Evolutionary conservation across 2,888 invertebrate genomes (phyloP).

Genomic region (Drosophila infuscata): DNA sequence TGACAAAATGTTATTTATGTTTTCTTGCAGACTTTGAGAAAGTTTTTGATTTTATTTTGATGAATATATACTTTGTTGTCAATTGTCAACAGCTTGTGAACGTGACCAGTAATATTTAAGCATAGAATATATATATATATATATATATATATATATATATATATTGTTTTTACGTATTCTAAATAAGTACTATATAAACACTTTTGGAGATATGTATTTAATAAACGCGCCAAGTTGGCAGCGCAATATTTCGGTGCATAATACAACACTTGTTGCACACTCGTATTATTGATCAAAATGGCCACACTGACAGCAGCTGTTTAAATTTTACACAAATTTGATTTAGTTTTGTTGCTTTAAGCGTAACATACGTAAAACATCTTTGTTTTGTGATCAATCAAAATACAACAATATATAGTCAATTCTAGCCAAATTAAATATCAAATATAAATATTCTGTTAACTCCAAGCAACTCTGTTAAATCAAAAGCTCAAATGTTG

Average conservation of each 20-base stretch:
- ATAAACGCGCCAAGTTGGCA: conserved; percentile 32
- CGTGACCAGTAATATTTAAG: not conserved
- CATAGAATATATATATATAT: not conserved
- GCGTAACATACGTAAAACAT: not conserved
- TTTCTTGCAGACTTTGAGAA: conserved; percentile 12
- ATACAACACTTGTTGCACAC: conserved; percentile 35
- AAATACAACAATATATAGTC: not conserved
- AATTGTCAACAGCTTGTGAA: conserved; percentile 1
- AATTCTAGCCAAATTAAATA: not conserved
- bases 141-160: not conserved
- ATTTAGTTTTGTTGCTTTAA: not conserved
- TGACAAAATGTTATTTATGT: conserved; percentile 38
- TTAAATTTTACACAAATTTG: conserved; percentile 19
- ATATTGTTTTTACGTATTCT: not conserved
- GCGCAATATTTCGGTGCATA: not conserved
- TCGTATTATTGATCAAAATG: conserved; percentile 10
- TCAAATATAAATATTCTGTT: not conserved
- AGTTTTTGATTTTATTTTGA: not conserved
- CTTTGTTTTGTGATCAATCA: not conserved
- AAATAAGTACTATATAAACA: not conserved
- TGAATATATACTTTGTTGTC: not conserved
- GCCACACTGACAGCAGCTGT: not conserved
- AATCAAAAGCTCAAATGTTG: not conserved
- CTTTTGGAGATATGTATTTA: not conserved
- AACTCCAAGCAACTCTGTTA: not conserved